Percentiles rank a stretch among this genome's conserved stretches.
phyloP scores from a whole-genome alignment of 92 coral and sea anemone species.

The Micromussa lordhowensis region DNA sequence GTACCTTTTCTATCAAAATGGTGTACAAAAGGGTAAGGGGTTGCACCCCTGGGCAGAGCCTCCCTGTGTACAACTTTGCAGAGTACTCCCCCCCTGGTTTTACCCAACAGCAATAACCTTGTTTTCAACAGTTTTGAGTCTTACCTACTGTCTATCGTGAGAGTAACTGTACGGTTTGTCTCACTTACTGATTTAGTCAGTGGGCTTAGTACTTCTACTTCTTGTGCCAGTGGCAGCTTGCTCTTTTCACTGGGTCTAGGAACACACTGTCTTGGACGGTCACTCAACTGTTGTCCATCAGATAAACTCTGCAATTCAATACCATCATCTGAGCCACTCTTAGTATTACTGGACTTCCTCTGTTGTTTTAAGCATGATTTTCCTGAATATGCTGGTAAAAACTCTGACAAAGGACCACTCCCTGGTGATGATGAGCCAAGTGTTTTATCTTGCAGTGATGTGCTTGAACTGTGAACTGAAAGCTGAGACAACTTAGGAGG shows the following conservation, averaged over 20 bases:
- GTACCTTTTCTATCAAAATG: too few relatives aligned
- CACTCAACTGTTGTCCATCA: not conserved
- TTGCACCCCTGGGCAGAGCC: too few relatives aligned
- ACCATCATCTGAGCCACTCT: not conserved
- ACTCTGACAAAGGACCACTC: not conserved
- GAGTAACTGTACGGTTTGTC: not conserved
- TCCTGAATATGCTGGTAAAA: conserved; percentile 36
- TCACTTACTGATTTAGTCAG: conserved; percentile 29
- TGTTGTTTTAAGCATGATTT: conserved; percentile 11
- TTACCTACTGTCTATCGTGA: not conserved
- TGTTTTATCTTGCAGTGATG: not conserved
- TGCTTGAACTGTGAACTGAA: not conserved
- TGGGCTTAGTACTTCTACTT: not conserved
- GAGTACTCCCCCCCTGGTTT: too few relatives aligned
- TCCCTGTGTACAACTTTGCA: too few relatives aligned
- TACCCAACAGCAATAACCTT: too few relatives aligned
- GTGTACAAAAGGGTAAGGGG: too few relatives aligned
- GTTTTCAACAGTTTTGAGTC: too few relatives aligned
- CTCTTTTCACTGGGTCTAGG: not conserved
- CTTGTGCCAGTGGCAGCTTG: not conserved
- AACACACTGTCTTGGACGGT: not conserved
- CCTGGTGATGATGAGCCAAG: not conserved
- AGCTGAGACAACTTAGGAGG: conserved; percentile 27
- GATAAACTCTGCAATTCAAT: not conserved
- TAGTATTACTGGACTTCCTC: not conserved